Evolutionary conservation across 2,888 invertebrate species (phyloP).

Genomic region (Athrips mouffetella): DNA sequence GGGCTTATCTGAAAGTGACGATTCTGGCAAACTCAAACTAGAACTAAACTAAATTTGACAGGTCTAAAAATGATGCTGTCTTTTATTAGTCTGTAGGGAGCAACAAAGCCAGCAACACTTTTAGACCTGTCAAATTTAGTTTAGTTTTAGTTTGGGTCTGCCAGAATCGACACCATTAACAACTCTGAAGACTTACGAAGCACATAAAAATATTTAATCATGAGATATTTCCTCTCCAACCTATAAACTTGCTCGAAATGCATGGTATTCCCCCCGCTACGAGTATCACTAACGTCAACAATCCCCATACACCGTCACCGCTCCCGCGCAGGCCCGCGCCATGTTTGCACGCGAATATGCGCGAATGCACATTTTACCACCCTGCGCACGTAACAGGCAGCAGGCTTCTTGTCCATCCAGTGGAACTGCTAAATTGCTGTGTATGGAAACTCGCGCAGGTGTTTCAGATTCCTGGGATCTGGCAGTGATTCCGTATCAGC

Average conservation of each 20-base stretch:
- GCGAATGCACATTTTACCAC: constrained; percentile 35
- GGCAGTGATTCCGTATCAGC: too few relatives aligned
- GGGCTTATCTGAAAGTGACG: too few relatives aligned
- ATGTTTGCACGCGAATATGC: background rate
- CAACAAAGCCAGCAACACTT: too few relatives aligned
- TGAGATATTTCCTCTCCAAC: background rate
- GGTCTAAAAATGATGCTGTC: too few relatives aligned
- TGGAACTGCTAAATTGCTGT: constrained; percentile 49
- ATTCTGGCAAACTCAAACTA: too few relatives aligned
- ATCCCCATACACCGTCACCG: background rate
- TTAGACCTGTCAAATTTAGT: too few relatives aligned
- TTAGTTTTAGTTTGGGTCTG: too few relatives aligned
- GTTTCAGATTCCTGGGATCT: constrained; percentile 12
- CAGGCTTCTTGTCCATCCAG: constrained; percentile 46
- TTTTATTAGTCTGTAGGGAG: too few relatives aligned
- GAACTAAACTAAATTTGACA: too few relatives aligned
- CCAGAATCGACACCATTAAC: too few relatives aligned
- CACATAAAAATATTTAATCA: background rate
- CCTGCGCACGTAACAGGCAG: constrained; percentile 50
- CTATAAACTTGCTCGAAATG: background rate
- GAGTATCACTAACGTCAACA: constrained; percentile 6
- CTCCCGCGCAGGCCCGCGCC: background rate
- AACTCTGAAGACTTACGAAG: background rate
- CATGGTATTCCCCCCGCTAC: constrained; percentile 4
- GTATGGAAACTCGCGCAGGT: constrained; percentile 37